Conservation (phyloP, 2,888 invertebrate genomes). For the Timandra comae region DNA sequence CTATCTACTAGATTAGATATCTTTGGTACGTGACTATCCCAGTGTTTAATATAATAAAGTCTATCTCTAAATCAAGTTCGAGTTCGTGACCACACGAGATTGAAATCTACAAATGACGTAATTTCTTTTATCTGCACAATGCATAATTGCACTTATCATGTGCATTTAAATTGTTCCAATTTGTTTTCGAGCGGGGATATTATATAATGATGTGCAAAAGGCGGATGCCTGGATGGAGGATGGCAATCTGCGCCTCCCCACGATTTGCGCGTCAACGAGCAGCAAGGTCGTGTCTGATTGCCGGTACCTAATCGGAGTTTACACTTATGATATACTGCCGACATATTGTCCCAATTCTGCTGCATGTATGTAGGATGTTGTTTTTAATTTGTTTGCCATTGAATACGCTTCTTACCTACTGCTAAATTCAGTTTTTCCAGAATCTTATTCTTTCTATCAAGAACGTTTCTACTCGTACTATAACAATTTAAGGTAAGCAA, state of each 20-base stretch:
- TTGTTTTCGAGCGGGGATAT: slow-evolving; percentile 31
- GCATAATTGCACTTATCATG: slow-evolving; percentile 1
- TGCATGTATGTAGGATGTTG: too few relatives aligned
- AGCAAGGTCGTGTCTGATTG: slow-evolving; percentile 73
- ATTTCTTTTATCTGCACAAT: not conserved
- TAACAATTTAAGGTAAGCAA: too few relatives aligned
- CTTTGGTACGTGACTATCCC: too few relatives aligned
- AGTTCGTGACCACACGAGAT: too few relatives aligned
- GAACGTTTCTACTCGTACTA: too few relatives aligned
- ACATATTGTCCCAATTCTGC: slow-evolving; percentile 56
- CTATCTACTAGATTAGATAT: too few relatives aligned
- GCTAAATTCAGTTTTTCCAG: too few relatives aligned
- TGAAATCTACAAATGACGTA: not conserved
- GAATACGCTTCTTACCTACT: too few relatives aligned
- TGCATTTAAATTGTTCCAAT: slow-evolving; percentile 7
- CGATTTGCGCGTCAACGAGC: slow-evolving; percentile 69
- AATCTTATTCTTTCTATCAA: too few relatives aligned
- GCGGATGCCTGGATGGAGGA: slow-evolving; percentile 69
- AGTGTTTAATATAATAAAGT: too few relatives aligned
- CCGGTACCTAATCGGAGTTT: slow-evolving; percentile 24
- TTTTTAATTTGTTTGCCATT: too few relatives aligned
- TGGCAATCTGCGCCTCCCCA: slow-evolving; percentile 68
- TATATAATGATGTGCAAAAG: slow-evolving; percentile 66
- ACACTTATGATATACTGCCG: slow-evolving; percentile 56
- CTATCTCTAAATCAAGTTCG: too few relatives aligned